Conservation (phyloP, 2,797 vertebrate genomes). For the Paguma larvata region DNA sequence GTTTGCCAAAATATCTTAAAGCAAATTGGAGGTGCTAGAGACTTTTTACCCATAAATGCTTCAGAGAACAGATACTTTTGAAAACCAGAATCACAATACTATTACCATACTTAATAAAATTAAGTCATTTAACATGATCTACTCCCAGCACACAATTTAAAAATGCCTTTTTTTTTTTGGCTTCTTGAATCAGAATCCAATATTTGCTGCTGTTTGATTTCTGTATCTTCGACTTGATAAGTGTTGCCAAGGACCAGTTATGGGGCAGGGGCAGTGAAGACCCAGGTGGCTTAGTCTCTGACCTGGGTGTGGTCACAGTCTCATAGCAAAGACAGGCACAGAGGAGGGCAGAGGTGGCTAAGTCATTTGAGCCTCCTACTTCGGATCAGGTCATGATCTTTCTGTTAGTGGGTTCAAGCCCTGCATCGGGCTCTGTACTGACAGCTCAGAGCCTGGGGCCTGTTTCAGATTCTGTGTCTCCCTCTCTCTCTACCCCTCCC, state of each 20-base stretch:
- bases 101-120: neutral
- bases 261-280: neutral
- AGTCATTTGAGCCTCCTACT: too few species aligned
- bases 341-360: too few species aligned
- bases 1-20: neutral
- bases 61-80: neutral
- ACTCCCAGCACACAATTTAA: neutral
- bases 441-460: too few species aligned
- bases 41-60: neutral
- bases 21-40: neutral
- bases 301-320: neutral
- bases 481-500: too few species aligned
- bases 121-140: neutral
- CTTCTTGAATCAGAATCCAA: neutral
- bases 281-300: neutral
- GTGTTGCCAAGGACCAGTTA: neutral
- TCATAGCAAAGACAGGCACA: neutral
- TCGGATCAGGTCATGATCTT: too few species aligned
- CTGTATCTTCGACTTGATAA: neutral
- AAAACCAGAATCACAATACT: neutral
- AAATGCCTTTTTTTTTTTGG: constrained; percentile 29
- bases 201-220: neutral
- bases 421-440: too few species aligned
- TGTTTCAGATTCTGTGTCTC: too few species aligned
- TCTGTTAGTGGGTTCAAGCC: too few species aligned